Evolutionary conservation across 1,140 invertebrate genomes (phyloP), one percentile per base, ranked within the genome.

Genomic region (Trichogramma pretiosum): DNA sequence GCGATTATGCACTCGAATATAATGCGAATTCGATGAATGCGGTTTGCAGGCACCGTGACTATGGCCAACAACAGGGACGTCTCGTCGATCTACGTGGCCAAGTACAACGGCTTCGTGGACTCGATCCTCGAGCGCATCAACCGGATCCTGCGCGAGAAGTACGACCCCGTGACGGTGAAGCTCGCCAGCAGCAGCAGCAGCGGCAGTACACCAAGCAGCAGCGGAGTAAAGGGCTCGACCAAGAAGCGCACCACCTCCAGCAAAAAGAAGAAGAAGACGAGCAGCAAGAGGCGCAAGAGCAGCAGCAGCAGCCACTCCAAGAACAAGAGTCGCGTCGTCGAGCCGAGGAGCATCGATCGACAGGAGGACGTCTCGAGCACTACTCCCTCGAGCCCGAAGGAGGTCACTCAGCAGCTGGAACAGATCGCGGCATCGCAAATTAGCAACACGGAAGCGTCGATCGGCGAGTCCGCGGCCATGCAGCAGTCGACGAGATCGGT

Each of bases 51-150:
- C n/a, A n/a, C n/a, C n/a, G n/a, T n/a, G n/a, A n/a, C n/a, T n/a
- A n/a, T n/a, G n/a, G n/a, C n/a, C n/a, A n/a, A n/a, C n/a, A 65
- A 68, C n/a, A 75, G 52, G 33, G 55, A 69, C 46, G 70, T 84
- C 16, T 78, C 83, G 3, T 75, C 81, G 1, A 76, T 83, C 22
- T 85, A 86, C 64, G 81, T 85, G 21, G 72, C 79, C 19, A 85
- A 85, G 61, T 87, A 89, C 68, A 89, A 89, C 67, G 78, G 79
- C 54, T 89, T 87, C 61, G 81, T 89, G 26, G 87, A 89, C 63
- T 84, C 78, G 52, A 85, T 88, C 53, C 73, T 89, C 34, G 79
- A 77, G 21, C 77, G 83, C 49, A 87, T 89, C 61, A 89, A 89
- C 65, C 79, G 80, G 53, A 83, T 87, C 37, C 65, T 89, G 36